Conservation (phyloP, 1,140 invertebrate genomes). For the Polypedilum vanderplanki region DNA sequence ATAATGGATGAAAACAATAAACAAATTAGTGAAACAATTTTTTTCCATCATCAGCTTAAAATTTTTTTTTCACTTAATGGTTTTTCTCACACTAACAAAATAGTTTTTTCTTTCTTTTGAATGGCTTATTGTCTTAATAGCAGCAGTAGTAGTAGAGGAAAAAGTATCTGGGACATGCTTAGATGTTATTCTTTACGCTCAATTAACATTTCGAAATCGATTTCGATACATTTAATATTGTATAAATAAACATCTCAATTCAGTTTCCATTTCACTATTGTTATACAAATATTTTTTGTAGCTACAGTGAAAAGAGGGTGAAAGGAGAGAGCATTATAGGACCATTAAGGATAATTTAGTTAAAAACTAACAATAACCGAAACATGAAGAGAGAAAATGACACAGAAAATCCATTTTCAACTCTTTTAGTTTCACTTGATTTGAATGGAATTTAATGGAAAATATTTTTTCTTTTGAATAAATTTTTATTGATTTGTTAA, state of each 20-base stretch:
- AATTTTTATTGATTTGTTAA: too few species aligned
- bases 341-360: conserved; percentile 1
- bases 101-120: not conserved
- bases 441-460: too few species aligned
- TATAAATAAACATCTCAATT: not conserved
- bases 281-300: not conserved
- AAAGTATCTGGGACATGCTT: too few species aligned
- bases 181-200: not conserved
- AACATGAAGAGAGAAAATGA: not conserved
- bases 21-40: conserved; percentile 3
- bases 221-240: not conserved
- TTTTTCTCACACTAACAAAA: not conserved
- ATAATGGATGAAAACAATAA: not conserved
- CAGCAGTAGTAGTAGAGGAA: too few species aligned
- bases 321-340: not conserved
- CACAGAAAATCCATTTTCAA: too few species aligned
- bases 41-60: not conserved
- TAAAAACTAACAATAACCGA: not conserved
- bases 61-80: not conserved
- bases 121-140: too few species aligned
- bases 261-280: not conserved
- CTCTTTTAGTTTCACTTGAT: too few species aligned
- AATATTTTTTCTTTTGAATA: too few species aligned
- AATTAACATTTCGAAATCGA: not conserved
- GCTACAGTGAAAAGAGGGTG: not conserved